phyloP scores from a whole-genome alignment of 2,888 invertebrate genomes.

The Drymonia ruficornis region DNA sequence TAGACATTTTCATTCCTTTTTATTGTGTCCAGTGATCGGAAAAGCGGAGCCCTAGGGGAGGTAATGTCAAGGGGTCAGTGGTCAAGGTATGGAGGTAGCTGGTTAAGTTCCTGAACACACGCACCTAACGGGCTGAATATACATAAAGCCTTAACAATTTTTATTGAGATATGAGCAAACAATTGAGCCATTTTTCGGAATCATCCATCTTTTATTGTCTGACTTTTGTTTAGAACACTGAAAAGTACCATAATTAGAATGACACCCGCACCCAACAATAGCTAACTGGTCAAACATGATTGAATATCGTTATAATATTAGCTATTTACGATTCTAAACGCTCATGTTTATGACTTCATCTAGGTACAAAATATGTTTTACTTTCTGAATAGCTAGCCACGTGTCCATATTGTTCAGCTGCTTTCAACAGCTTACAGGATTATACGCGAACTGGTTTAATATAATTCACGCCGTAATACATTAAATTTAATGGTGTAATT shows the following conservation, averaged over 20 bases:
- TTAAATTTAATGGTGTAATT: slow-evolving; percentile 32
- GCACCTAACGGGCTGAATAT: neutral
- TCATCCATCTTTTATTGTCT: no score
- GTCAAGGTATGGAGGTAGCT: slow-evolving; percentile 31
- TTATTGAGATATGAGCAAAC: neutral
- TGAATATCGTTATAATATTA: no score
- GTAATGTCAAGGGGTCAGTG: slow-evolving; percentile 52
- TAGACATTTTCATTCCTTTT: slow-evolving; percentile 46
- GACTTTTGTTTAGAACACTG: no score
- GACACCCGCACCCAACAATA: no score
- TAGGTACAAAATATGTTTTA: neutral
- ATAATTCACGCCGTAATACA: slow-evolving; percentile 14
- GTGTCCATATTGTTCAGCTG: neutral
- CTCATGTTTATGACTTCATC: no score
- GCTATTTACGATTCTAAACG: no score
- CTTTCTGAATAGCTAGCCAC: neutral
- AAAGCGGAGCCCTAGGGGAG: slow-evolving; percentile 50
- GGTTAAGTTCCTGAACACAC: neutral
- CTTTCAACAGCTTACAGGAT: slow-evolving; percentile 5
- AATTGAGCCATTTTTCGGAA: no score
- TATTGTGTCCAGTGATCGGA: slow-evolving; percentile 52
- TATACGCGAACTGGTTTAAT: slow-evolving; percentile 30
- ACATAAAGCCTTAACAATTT: neutral
- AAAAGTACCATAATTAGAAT: no score
- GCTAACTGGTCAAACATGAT: no score